Percentiles rank a stretch among this genome's conserved stretches.
Conservation (phyloP, 2,113 vertebrate genomes). For the Stictonetta naevosa region DNA sequence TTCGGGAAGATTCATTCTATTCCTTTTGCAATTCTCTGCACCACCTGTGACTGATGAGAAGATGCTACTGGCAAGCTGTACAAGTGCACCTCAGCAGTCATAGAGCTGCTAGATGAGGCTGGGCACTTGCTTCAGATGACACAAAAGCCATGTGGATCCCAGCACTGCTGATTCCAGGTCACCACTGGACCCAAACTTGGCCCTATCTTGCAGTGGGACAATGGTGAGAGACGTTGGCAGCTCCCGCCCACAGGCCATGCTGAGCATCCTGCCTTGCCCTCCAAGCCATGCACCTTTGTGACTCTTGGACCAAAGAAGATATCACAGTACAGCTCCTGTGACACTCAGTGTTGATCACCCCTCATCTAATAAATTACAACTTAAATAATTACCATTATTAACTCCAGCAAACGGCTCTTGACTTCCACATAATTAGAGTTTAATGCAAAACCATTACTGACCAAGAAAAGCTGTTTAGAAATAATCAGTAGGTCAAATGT, state of each 20-base stretch:
- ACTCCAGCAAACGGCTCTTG: not conserved
- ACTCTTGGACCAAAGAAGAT: not conserved
- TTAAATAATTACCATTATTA: not conserved
- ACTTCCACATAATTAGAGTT: not conserved
- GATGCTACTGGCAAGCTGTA: not conserved
- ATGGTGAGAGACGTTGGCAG: not conserved
- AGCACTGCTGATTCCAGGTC: not conserved
- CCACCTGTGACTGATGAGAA: not conserved
- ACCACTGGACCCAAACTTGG: not conserved
- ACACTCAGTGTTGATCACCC: fast-evolving
- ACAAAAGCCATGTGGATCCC: not conserved
- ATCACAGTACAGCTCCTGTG: fast-evolving
- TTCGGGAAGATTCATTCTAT: not conserved
- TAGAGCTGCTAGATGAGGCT: not conserved
- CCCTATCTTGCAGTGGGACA: fast-evolving
- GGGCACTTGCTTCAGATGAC: not conserved
- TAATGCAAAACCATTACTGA: not conserved
- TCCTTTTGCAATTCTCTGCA: not conserved
- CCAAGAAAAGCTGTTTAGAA: not conserved
- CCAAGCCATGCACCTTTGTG: not conserved
- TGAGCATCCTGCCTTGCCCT: fast-evolving
- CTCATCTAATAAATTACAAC: not conserved
- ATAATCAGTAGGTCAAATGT: not conserved
- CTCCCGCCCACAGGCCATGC: fast-evolving
- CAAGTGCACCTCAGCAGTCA: fast-evolving